These are phyloP conservation scores for Plectrocnemia conspersa DNA, from an alignment of 1,140 invertebrate genomes.

Conservation along the genomic window DNA sequence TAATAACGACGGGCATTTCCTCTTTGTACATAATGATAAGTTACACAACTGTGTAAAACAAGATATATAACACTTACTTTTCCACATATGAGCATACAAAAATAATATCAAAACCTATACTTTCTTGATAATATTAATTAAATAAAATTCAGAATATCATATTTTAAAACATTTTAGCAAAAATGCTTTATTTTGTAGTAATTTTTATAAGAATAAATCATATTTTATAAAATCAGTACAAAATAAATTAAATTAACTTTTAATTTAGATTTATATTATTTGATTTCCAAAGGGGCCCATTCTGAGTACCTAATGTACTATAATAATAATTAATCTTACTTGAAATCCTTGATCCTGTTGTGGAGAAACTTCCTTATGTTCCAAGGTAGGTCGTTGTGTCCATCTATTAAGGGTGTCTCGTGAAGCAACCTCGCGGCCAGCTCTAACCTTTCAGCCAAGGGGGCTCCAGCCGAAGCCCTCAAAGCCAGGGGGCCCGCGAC, in stretches of 20 bases:
- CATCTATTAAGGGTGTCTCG: slow-evolving; percentile 64
- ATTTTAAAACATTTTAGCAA: background rate
- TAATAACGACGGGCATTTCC: background rate
- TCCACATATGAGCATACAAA: too few species aligned
- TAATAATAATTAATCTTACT: slow-evolving; percentile 45
- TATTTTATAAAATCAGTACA: background rate
- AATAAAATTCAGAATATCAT: background rate
- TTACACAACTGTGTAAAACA: too few species aligned
- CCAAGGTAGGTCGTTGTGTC: slow-evolving; percentile 89
- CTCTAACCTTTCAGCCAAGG: slow-evolving; percentile 59
- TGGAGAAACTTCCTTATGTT: slow-evolving; percentile 82
- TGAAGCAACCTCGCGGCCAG: slow-evolving; percentile 58
- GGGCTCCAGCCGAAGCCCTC: slow-evolving; percentile 59
- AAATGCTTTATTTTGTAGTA: too few species aligned
- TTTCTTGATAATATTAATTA: too few species aligned
- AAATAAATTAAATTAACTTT: background rate
- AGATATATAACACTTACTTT: too few species aligned
- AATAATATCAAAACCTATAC: too few species aligned
- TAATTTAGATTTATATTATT: background rate
- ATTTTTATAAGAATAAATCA: background rate
- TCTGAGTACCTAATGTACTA: background rate
- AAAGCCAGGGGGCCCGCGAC: slow-evolving; percentile 62
- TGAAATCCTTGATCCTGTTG: slow-evolving; percentile 78
- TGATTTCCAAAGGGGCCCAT: background rate
- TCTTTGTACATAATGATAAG: background rate